These are phyloP conservation scores for Coranthus polyacanthus DNA, from an alignment of 2,797 vertebrate species.

Conservation along the genomic window DNA sequence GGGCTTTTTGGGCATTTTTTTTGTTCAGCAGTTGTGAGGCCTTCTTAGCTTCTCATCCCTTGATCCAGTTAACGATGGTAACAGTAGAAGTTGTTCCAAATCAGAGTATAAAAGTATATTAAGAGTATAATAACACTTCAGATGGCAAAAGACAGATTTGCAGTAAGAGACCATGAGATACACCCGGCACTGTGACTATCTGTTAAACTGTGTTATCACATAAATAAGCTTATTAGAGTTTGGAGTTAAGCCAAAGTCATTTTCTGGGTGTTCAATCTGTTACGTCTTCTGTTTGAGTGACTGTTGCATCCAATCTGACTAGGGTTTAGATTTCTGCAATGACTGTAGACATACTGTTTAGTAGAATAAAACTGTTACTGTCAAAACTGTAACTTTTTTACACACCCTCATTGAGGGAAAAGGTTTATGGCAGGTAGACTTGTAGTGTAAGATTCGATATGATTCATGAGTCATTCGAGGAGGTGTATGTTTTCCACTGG, in stretches of 20 bases:
- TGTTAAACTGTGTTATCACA: background rate
- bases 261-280: background rate
- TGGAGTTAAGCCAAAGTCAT: background rate
- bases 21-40: background rate
- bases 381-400: too few species aligned
- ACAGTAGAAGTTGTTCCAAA: background rate
- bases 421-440: too few species aligned
- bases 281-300: background rate
- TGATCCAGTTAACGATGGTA: background rate
- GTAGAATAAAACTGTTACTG: too few species aligned
- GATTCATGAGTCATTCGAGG: background rate
- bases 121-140: background rate
- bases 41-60: background rate
- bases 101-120: background rate
- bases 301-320: background rate
- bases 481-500: slow-evolving; percentile 12
- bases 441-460: background rate
- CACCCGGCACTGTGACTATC: background rate
- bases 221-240: background rate
- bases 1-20: too few species aligned
- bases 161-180: background rate
- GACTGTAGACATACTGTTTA: too few species aligned
- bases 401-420: too few species aligned
- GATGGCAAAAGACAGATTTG: background rate
- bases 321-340: background rate